A percentile compares a stretch with the other conserved stretches of the same genome.
phyloP scores from a whole-genome alignment of 2,888 invertebrate species.

The Asteroscopus sphinx region DNA sequence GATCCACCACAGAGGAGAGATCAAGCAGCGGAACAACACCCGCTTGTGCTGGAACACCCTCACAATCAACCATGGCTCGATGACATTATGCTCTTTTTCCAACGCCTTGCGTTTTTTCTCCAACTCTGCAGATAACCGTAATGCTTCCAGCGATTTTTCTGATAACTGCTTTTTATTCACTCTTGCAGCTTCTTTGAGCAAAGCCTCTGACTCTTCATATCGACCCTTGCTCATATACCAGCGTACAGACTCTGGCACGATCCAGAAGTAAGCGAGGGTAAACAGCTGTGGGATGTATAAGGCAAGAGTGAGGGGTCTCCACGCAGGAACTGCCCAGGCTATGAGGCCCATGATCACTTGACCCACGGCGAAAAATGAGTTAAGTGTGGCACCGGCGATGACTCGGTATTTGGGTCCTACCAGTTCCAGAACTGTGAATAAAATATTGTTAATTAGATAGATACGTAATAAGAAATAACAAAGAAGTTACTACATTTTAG shows the following conservation, averaged over 20 bases:
- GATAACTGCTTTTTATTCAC: conserved; percentile 86
- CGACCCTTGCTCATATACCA: conserved; percentile 94
- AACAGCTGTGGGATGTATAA: conserved; percentile 92
- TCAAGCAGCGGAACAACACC: conserved; percentile 68
- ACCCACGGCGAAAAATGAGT: conserved; percentile 92
- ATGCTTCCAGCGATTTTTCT: conserved; percentile 70
- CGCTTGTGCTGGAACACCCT: conserved; percentile 71
- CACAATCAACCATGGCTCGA: conserved; percentile 75
- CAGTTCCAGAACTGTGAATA: conserved; percentile 91
- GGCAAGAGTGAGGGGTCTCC: conserved; percentile 91
- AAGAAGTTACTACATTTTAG: not conserved
- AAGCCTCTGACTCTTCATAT: conserved; percentile 90
- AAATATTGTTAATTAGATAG: not conserved
- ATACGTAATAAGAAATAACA: not conserved
- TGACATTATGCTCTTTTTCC: conserved; percentile 47
- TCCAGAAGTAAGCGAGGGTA: conserved; percentile 91
- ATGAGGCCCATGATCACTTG: conserved; percentile 91
- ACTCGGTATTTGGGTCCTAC: conserved; percentile 93
- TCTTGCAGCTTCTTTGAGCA: conserved; percentile 90
- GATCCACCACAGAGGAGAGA: conserved; percentile 90
- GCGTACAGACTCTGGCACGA: conserved; percentile 92
- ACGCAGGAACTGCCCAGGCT: conserved; percentile 92
- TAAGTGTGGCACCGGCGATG: conserved; percentile 92
- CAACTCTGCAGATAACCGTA: conserved; percentile 68
- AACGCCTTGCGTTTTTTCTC: conserved; percentile 63